Conservation (phyloP, 2,113 vertebrate species). For the Larimichthys crocea region DNA sequence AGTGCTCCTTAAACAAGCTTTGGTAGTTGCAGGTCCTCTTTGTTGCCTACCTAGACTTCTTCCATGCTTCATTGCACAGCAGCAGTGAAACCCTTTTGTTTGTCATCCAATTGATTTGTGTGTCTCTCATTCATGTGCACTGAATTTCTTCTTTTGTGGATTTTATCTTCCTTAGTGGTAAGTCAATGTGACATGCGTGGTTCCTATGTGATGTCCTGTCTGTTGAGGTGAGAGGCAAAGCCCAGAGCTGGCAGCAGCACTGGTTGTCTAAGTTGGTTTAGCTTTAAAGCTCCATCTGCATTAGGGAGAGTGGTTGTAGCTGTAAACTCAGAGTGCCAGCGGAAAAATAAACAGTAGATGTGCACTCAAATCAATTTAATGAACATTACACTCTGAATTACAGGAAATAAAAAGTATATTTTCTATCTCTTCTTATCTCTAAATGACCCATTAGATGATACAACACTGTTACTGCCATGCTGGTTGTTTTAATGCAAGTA, state of each 20-base stretch:
- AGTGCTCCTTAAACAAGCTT: slow-evolving; percentile 15
- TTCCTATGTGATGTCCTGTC: slow-evolving; percentile 47
- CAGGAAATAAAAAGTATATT: slow-evolving; percentile 17
- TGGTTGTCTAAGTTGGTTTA: slow-evolving; percentile 55
- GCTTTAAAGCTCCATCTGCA: slow-evolving; percentile 41
- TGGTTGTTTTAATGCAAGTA: slow-evolving; percentile 7
- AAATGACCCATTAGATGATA: background rate
- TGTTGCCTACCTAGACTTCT: slow-evolving; percentile 17
- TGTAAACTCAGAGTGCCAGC: slow-evolving; percentile 32
- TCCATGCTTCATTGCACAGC: slow-evolving; percentile 48
- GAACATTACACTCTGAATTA: slow-evolving; percentile 19
- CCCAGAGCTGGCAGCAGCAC: slow-evolving; percentile 36
- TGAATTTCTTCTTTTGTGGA: slow-evolving; percentile 58
- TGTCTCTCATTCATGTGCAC: slow-evolving; percentile 45
- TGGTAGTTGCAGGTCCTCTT: slow-evolving; percentile 12
- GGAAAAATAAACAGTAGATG: background rate
- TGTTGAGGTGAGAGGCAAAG: slow-evolving; percentile 55
- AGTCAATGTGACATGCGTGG: slow-evolving; percentile 61
- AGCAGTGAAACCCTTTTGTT: slow-evolving; percentile 53
- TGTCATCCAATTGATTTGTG: slow-evolving; percentile 64
- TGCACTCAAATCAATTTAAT: slow-evolving; percentile 40
- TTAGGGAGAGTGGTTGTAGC: slow-evolving; percentile 2
- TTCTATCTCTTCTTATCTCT: background rate
- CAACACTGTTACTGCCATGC: slow-evolving; percentile 5
- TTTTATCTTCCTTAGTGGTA: slow-evolving; percentile 45